Base-by-base conservation (phyloP, 1,140 invertebrate species). In the Lutraria rhynchaena region DNA sequence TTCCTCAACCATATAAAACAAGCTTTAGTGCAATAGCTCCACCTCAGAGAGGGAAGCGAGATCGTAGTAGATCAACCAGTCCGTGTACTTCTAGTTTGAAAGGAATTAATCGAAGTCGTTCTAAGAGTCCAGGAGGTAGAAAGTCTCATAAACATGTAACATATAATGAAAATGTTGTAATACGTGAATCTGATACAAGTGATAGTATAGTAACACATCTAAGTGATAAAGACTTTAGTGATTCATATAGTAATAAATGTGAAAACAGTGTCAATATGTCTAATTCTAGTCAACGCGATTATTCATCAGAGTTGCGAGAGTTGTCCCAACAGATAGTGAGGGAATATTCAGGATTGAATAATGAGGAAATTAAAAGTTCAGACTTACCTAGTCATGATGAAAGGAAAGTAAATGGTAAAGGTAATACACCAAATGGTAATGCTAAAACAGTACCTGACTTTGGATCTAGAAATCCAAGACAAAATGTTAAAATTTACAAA, bases 1-100 rank as follows among this genome's bases (percentile, higher is more conserved):
- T 88, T 37, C 70, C 88, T 5, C 88, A 89, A 82, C 85, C 86
- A 3, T 89, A 89, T 67, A 67, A 86, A 4, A 89, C 87, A 37
- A 89, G 88, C 61, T 87, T 88, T 70, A 87, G 85, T 46, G 88
- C 88, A 19, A 82, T 84, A n/a, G 70, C 83, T 17, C 81, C 87
- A 11, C 84, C 85, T 22, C 80, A 81, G 29, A 73, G 84, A 46
- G 71, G 69, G 7, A 82, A 83, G 19, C 73, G 73, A 15, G 85
- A 86, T 33, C 41, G 87, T 27, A 85, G 84, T 65, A 77, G 85
- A 13, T 87, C 86, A 2, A 83, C 84, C 15, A 87, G 87, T 70
- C 84, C 88, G 0, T 73, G 65, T 73, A 69, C 81, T 1, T 81
- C 83, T 22, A 73, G 78, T 70, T 73, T 87, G 7, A 83, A 83